These are phyloP conservation scores for Hozukius guyotensis DNA, from an alignment of 2,797 vertebrate genomes.

Conservation along the genomic window DNA sequence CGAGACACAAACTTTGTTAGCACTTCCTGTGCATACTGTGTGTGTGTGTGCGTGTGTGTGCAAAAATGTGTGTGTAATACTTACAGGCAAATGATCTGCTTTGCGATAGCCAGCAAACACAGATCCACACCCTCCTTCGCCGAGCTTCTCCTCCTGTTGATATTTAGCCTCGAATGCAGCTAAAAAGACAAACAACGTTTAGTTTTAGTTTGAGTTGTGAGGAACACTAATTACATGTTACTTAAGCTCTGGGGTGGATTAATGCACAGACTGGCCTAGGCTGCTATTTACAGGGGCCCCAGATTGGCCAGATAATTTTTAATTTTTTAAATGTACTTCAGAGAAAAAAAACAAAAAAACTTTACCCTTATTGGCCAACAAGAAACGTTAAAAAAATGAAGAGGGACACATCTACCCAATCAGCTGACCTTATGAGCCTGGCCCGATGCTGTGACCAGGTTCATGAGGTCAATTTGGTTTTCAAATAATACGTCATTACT, in stretches of 20 bases:
- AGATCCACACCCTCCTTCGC: slow-evolving; percentile 18
- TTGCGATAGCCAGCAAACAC: slow-evolving; percentile 20
- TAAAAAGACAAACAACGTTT: neutral
- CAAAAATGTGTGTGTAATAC: neutral
- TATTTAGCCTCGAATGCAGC: slow-evolving; percentile 12
- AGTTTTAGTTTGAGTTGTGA: neutral
- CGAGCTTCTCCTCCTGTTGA: neutral
- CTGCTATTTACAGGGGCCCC: too few relatives aligned
- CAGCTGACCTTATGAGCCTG: too few relatives aligned
- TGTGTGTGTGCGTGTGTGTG: neutral
- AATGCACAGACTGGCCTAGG: too few relatives aligned
- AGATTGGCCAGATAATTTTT: too few relatives aligned
- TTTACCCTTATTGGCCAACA: too few relatives aligned
- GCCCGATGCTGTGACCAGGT: too few relatives aligned
- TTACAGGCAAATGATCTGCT: slow-evolving; percentile 8
- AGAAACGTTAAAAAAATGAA: too few relatives aligned
- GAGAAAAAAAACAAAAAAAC: too few relatives aligned
- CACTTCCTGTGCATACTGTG: too few relatives aligned
- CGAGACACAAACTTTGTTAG: neutral
- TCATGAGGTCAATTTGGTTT: too few relatives aligned
- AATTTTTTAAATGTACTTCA: too few relatives aligned
- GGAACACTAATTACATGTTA: neutral
- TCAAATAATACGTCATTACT: neutral
- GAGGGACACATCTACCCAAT: too few relatives aligned
- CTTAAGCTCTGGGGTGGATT: neutral